Evolutionary conservation across 2,888 invertebrate genomes (phyloP).

Genomic region (Chloroclysta siterata): DNA sequence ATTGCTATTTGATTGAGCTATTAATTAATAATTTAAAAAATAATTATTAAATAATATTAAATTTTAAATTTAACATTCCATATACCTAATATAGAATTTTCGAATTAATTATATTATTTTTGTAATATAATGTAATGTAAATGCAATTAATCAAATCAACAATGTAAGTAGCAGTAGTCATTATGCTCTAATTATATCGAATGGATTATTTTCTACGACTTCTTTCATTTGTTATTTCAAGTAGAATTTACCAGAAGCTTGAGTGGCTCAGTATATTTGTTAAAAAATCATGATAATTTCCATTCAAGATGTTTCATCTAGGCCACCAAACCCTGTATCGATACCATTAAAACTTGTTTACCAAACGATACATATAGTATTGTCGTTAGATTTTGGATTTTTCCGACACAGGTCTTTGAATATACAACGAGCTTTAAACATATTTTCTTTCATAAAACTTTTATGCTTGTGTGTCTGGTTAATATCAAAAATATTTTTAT

Average conservation of each 20-base stretch:
- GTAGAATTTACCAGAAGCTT: background rate
- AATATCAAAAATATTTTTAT: background rate
- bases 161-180: too few relatives aligned
- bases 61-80: too few relatives aligned
- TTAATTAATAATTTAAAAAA: too few relatives aligned
- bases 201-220: background rate
- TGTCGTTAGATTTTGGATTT: constrained; percentile 5
- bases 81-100: too few relatives aligned
- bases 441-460: background rate
- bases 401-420: background rate
- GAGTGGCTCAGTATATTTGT: background rate
- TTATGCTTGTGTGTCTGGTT: background rate
- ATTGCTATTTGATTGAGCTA: too few relatives aligned
- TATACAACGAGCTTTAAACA: background rate
- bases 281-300: background rate
- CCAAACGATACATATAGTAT: background rate
- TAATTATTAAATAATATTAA: too few relatives aligned
- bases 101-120: too few relatives aligned
- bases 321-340: background rate
- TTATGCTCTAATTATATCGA: too few relatives aligned
- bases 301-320: background rate
- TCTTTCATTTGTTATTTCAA: background rate
- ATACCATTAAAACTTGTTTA: background rate
- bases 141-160: too few relatives aligned
- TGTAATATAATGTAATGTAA: too few relatives aligned